A percentile compares a stretch with the other conserved stretches of the same genome.
Conservation (phyloP, 2,113 vertebrate genomes). For the Petrocephalus microphthalmus region DNA sequence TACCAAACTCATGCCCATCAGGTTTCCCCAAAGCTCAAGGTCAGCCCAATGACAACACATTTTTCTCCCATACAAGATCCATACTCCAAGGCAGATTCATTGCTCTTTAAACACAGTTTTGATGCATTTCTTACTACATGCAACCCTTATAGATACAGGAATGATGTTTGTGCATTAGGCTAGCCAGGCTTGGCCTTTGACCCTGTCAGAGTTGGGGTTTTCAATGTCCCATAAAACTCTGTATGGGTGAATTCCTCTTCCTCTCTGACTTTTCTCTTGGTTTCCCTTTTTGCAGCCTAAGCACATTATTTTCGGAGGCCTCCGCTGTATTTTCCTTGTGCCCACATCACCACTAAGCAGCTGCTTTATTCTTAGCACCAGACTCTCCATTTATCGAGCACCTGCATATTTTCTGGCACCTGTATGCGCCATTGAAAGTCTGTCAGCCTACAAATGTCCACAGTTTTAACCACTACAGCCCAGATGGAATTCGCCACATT, state of each 20-base stretch:
- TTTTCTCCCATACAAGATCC: not conserved
- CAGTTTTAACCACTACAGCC: not conserved
- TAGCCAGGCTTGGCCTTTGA: not conserved
- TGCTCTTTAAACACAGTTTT: not conserved
- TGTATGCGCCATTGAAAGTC: not conserved
- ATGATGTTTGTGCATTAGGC: not conserved
- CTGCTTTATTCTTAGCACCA: not conserved
- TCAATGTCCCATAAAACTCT: not conserved
- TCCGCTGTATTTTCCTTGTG: not conserved
- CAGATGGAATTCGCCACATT: not conserved
- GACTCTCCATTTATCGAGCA: not conserved
- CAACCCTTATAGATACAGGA: not conserved
- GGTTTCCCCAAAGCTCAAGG: not conserved
- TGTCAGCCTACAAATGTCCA: not conserved
- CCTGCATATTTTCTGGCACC: not conserved
- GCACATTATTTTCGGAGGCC: not conserved
- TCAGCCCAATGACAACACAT: not conserved
- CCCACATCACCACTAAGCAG: not conserved
- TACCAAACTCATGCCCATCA: not conserved
- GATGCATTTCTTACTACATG: not conserved
- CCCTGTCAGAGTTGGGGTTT: not conserved
- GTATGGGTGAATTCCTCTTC: not conserved
- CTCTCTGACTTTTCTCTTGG: not conserved
- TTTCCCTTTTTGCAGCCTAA: not conserved
- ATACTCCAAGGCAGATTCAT: not conserved